Evolutionary conservation across 2,797 vertebrate species (phyloP).

Genomic region (Neosilurus hyrtlii): DNA sequence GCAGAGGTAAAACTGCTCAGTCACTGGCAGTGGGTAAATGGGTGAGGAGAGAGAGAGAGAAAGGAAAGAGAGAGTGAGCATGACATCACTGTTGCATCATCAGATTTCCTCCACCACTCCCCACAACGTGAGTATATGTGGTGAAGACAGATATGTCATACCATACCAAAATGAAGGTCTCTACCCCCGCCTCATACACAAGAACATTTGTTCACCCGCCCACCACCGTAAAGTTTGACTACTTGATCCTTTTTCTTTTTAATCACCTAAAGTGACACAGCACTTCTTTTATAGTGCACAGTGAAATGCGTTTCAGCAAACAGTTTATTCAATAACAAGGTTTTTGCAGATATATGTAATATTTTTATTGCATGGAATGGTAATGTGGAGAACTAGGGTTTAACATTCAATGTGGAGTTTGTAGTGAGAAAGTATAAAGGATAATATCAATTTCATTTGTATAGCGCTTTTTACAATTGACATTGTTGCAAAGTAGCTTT

Average conservation of each 20-base stretch:
- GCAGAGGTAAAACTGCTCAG: conserved; percentile 51
- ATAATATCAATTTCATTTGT: background rate
- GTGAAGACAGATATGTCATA: conserved; percentile 64
- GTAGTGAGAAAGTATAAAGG: background rate
- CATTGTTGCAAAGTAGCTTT: too few relatives aligned
- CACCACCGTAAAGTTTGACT: conserved; percentile 33
- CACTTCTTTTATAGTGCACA: conserved; percentile 42
- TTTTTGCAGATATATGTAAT: background rate
- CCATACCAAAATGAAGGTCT: conserved; percentile 50
- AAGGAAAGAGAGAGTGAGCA: conserved; percentile 57
- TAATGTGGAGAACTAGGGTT: background rate
- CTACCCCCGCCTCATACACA: conserved; percentile 26
- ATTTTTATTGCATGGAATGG: background rate
- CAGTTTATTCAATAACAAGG: background rate
- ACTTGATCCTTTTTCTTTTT: conserved; percentile 36
- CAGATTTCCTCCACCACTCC: conserved; percentile 54
- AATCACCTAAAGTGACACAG: conserved; percentile 61
- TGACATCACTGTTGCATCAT: conserved; percentile 65
- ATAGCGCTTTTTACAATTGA: too few relatives aligned
- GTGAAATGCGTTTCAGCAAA: background rate
- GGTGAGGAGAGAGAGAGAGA: conserved; percentile 20
- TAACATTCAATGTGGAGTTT: background rate
- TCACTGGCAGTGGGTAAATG: conserved; percentile 43
- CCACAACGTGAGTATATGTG: conserved; percentile 51
- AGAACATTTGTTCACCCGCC: conserved; percentile 47